phyloP scores from a whole-genome alignment of 2,888 invertebrate species.

The Conops quadrifasciatus region DNA sequence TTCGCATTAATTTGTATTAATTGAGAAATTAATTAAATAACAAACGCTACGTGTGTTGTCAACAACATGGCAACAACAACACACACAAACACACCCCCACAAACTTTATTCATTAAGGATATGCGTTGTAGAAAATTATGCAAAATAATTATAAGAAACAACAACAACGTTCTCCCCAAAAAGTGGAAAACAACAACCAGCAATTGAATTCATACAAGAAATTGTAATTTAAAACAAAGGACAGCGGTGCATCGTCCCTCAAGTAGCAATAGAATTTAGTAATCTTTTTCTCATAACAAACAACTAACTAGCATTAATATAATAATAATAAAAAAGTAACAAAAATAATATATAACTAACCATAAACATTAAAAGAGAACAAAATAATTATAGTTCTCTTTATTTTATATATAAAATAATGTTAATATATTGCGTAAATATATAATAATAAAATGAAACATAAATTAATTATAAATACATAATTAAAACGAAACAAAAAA shows the following conservation, averaged over 20 bases:
- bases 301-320: constrained; percentile 15
- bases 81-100: constrained; percentile 32
- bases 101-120: constrained; percentile 16
- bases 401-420: no score
- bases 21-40: not conserved
- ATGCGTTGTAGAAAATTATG: constrained; percentile 3
- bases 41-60: no score
- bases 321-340: constrained; percentile 15
- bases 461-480: no score
- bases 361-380: no score
- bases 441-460: no score
- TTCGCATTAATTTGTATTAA: not conserved
- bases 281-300: constrained; percentile 34
- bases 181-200: constrained; percentile 15
- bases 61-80: constrained; percentile 29
- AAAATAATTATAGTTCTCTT: no score
- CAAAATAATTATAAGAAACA: constrained; percentile 9
- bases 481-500: no score
- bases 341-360: constrained; percentile 9
- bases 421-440: no score
- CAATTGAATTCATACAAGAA: constrained; percentile 21
- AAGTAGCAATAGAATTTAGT: constrained; percentile 39
- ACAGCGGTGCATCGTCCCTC: constrained; percentile 38
- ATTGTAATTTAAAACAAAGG: constrained; percentile 35
- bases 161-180: not conserved